Evolutionary conservation across 2,888 invertebrate species (phyloP).

Genomic region (Eurois occulta): DNA sequence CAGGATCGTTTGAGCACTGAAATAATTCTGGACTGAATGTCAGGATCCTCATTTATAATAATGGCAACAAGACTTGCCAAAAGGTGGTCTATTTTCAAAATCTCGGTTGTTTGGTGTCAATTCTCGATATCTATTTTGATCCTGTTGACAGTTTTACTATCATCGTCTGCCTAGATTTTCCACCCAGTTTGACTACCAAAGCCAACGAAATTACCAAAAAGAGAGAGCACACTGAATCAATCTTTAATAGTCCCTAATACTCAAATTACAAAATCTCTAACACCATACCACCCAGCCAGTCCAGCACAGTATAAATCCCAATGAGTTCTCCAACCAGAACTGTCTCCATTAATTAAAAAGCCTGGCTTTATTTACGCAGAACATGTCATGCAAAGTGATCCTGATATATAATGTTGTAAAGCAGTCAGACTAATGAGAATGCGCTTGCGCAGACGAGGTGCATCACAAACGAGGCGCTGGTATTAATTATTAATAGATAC

Average conservation of each 20-base stretch:
- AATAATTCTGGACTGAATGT: constrained; percentile 35
- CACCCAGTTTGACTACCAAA: not conserved
- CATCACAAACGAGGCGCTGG: constrained; percentile 60
- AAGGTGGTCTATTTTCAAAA: constrained; percentile 23
- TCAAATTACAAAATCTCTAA: constrained; percentile 3
- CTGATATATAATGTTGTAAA: constrained; percentile 82
- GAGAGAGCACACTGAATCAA: not conserved
- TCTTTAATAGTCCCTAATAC: not conserved
- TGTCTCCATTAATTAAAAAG: constrained; percentile 60
- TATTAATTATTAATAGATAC: constrained; percentile 67
- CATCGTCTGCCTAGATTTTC: not conserved
- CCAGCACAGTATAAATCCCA: constrained; percentile 25
- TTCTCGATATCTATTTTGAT: not conserved
- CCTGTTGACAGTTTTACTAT: not conserved
- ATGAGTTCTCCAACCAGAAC: constrained; percentile 41
- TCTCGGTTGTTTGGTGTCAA: not conserved
- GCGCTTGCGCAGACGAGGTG: constrained; percentile 70
- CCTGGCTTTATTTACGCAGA: constrained; percentile 64
- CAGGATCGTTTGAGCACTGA: constrained; percentile 38
- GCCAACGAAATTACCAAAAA: not conserved
- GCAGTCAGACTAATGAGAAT: constrained; percentile 80
- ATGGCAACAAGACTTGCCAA: constrained; percentile 32
- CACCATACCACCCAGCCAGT: constrained; percentile 26
- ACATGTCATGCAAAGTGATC: constrained; percentile 72
- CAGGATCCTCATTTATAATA: constrained; percentile 25